phyloP scores from a whole-genome alignment of 2,888 invertebrate genomes.

The Ptychoptera contaminata region DNA sequence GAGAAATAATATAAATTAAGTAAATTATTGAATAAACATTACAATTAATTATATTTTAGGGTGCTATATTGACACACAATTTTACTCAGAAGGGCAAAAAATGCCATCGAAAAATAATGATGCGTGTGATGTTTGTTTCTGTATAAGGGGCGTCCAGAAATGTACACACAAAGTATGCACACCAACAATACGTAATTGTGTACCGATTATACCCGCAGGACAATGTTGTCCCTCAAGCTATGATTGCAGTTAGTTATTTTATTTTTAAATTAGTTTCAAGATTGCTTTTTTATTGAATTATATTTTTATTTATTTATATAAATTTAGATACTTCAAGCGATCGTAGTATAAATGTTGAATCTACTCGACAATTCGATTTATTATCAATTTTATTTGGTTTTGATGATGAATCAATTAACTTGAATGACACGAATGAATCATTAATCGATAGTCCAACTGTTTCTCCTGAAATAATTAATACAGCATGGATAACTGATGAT shows the following conservation, averaged over 20 bases:
- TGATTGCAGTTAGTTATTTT: slow-evolving; percentile 44
- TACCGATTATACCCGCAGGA: slow-evolving; percentile 55
- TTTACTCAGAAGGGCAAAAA: slow-evolving; percentile 55
- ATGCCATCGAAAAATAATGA: slow-evolving; percentile 33
- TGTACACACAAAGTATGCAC: slow-evolving; percentile 66
- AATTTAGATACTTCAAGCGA: background rate
- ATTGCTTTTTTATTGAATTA: slow-evolving; percentile 1
- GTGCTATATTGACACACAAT: slow-evolving; percentile 43
- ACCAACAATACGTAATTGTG: slow-evolving; percentile 57
- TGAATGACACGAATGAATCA: background rate
- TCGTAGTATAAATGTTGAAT: background rate
- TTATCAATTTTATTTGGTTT: slow-evolving; percentile 26
- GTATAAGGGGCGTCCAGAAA: slow-evolving; percentile 52
- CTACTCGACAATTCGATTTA: slow-evolving; percentile 22
- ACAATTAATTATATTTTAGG: slow-evolving; percentile 32
- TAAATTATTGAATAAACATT: background rate
- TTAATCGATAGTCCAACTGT: too few species aligned
- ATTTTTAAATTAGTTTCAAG: background rate
- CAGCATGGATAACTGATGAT: too few species aligned
- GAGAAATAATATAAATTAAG: background rate
- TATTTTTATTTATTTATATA: background rate
- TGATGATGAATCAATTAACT: slow-evolving; percentile 13
- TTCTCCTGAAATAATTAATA: too few species aligned
- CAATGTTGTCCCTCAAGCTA: slow-evolving; percentile 77
- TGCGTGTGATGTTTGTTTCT: slow-evolving; percentile 64